These are phyloP conservation scores for Porites divaricata DNA, from an alignment of 92 coral and sea anemone genomes.

Conservation along the genomic window DNA sequence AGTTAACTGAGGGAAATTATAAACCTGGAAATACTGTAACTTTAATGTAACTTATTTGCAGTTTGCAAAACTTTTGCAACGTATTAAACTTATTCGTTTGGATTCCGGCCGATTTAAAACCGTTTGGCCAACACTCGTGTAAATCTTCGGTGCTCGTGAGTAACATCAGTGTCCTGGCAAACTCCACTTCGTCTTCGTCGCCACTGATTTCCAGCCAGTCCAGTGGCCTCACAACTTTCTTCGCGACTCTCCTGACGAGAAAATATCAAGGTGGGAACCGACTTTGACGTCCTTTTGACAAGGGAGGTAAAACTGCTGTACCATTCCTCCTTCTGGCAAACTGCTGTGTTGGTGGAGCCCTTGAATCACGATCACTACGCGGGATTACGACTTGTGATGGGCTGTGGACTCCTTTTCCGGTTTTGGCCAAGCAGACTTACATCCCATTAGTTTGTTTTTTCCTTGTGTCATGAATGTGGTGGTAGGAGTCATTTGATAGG, in stretches of 20 bases:
- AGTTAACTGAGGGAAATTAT: no score
- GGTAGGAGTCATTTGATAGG: no score
- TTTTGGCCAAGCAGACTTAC: background rate
- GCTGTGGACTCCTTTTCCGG: background rate
- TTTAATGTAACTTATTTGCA: no score
- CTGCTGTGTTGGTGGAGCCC: background rate
- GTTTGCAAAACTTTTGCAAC: no score
- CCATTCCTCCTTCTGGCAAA: background rate
- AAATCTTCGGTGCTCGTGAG: background rate
- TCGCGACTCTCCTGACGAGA: background rate
- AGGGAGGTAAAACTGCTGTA: background rate
- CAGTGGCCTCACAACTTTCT: no score
- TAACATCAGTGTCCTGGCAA: background rate
- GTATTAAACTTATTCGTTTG: no score
- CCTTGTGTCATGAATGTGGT: background rate
- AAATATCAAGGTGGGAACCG: background rate
- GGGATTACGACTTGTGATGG: background rate
- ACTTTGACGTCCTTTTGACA: background rate
- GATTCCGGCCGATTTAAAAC: background rate
- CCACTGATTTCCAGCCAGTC: background rate
- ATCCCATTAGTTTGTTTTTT: background rate
- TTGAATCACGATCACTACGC: background rate
- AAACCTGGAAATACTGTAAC: no score
- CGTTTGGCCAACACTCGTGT: background rate
- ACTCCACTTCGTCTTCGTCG: background rate